Conservation (phyloP, 2,113 vertebrate species). For the Engraulis encrasicolus region DNA sequence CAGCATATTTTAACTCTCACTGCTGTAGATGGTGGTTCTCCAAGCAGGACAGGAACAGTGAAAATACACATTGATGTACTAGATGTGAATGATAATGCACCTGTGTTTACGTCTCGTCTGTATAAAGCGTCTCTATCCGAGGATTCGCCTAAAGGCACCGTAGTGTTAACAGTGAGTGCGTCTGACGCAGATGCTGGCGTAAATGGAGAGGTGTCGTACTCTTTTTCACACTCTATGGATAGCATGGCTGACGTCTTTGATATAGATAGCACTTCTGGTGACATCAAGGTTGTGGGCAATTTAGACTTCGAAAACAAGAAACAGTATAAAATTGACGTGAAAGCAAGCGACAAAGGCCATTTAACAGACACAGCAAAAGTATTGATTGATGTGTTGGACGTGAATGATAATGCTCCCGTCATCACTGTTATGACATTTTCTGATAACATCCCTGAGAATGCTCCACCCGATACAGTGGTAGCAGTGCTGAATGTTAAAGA, state of each 20-base stretch:
- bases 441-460: conserved; percentile 1
- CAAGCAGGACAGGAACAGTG: conserved; percentile 6
- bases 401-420: background rate
- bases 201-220: conserved; percentile 5
- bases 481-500: conserved; percentile 3
- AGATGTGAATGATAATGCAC: conserved; percentile 3
- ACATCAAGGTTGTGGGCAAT: background rate
- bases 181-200: background rate
- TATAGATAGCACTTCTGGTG: background rate
- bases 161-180: background rate
- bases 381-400: background rate
- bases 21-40: conserved; percentile 1
- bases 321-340: background rate
- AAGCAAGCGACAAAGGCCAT: background rate
- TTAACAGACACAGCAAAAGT: background rate
- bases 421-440: conserved; percentile 9
- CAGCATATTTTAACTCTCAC: background rate
- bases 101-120: background rate
- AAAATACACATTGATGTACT: conserved; percentile 17
- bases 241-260: background rate
- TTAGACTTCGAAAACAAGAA: background rate
- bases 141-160: background rate
- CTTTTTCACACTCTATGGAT: background rate
- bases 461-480: background rate
- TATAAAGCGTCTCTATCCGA: background rate